Percentiles rank a stretch among this genome's conserved stretches.
Evolutionary conservation across 2,113 vertebrate genomes (phyloP).

Genomic region (Cottus gobio): DNA sequence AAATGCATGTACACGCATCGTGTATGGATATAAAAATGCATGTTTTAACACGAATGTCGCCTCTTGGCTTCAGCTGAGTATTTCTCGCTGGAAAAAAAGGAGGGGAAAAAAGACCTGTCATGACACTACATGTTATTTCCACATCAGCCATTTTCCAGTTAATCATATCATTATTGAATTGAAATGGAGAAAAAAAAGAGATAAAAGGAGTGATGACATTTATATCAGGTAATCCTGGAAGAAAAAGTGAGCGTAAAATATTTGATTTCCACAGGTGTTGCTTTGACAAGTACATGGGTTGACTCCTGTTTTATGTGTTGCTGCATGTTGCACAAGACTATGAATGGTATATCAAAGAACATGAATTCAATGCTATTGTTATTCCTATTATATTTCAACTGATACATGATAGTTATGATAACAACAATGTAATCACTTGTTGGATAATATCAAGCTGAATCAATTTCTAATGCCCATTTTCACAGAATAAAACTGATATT

Average conservation of each 20-base stretch:
- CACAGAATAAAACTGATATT: neutral
- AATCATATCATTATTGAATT: constrained; percentile 30
- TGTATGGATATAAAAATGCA: constrained; percentile 48
- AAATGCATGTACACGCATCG: neutral
- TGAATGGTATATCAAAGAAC: neutral
- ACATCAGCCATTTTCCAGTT: constrained; percentile 27
- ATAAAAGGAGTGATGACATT: constrained; percentile 41
- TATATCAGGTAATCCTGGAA: constrained; percentile 29
- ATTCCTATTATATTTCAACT: neutral
- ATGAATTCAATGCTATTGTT: neutral
- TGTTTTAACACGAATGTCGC: constrained; percentile 60
- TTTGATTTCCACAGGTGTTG: constrained; percentile 39
- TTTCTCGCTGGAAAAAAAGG: constrained; percentile 7
- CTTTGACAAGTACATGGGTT: neutral
- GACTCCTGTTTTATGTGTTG: neutral
- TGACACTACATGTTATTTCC: constrained; percentile 68
- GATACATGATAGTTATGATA: neutral
- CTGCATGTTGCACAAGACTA: neutral
- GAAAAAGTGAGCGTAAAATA: constrained; percentile 27
- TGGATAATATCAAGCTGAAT: too few species aligned
- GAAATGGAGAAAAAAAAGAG: constrained; percentile 22
- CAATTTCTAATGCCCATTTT: neutral
- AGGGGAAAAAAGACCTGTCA: constrained; percentile 43
- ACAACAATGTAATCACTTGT: neutral
- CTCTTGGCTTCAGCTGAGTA: constrained; percentile 27